Evolutionary conservation across 1,140 invertebrate species (phyloP).

Genomic region (Achroia grisella): DNA sequence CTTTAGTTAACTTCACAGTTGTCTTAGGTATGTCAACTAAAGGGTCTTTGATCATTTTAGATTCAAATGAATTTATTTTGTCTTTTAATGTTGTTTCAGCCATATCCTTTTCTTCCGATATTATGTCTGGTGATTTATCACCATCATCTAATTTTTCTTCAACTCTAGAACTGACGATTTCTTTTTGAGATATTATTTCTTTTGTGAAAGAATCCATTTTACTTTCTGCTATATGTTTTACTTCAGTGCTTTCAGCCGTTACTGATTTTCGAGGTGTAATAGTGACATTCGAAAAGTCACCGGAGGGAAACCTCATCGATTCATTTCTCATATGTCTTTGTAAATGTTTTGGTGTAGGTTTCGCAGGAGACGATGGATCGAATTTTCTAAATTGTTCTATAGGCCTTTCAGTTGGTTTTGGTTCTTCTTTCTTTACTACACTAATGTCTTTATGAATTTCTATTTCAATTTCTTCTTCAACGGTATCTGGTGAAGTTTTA

Average conservation of each 20-base stretch:
- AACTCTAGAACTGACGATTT: slow-evolving; percentile 56
- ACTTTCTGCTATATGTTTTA: slow-evolving; percentile 41
- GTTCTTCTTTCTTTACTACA: slow-evolving; percentile 40
- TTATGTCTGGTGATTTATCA: slow-evolving; percentile 55
- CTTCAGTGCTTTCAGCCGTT: slow-evolving; percentile 50
- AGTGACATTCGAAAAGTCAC: slow-evolving; percentile 70
- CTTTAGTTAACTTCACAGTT: slow-evolving; percentile 66
- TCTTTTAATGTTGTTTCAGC: slow-evolving; percentile 64
- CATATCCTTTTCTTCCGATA: slow-evolving; percentile 56
- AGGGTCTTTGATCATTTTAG: slow-evolving; percentile 61
- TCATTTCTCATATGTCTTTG: slow-evolving; percentile 72
- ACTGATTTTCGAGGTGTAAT: slow-evolving; percentile 66
- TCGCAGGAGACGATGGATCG: slow-evolving; percentile 61
- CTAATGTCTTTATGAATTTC: slow-evolving; percentile 26
- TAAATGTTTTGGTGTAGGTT: slow-evolving; percentile 69
- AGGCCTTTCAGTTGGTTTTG: slow-evolving; percentile 39
- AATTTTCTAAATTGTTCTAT: slow-evolving; percentile 59
- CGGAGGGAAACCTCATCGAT: slow-evolving; percentile 71
- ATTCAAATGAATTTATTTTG: slow-evolving; percentile 69
- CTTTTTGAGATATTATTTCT: slow-evolving; percentile 63
- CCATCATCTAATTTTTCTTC: slow-evolving; percentile 65
- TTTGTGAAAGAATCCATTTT: slow-evolving; percentile 42
- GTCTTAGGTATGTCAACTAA: slow-evolving; percentile 54
- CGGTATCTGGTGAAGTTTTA: slow-evolving; percentile 52
- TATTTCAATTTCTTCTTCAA: slow-evolving; percentile 37